Evolutionary conservation across 2,888 invertebrate genomes (phyloP).

Genomic region (Scaptomyza parva): DNA sequence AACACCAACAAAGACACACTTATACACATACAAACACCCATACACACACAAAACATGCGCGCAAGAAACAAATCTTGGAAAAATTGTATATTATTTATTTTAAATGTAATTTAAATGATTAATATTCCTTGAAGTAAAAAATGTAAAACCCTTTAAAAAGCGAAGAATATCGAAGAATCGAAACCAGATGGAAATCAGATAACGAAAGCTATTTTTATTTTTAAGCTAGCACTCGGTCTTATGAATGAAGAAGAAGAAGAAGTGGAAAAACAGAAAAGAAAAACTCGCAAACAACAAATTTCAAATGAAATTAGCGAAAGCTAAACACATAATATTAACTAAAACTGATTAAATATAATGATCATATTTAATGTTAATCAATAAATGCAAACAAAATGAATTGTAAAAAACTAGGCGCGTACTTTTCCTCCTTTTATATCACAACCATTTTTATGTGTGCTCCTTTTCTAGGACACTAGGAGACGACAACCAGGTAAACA

Average conservation of each 20-base stretch:
- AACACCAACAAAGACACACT: conserved; percentile 1
- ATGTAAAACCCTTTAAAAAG: conserved; percentile 50
- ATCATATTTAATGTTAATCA: conserved; percentile 62
- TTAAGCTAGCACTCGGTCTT: conserved; percentile 66
- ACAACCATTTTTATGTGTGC: background rate
- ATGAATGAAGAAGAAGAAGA: conserved; percentile 60
- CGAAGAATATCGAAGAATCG: conserved; percentile 32
- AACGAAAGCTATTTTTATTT: conserved; percentile 44
- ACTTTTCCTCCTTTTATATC: conserved; percentile 38
- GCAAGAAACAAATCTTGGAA: conserved; percentile 26
- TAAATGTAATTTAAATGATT: conserved; percentile 65
- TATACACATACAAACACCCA: background rate
- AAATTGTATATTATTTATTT: conserved; percentile 72
- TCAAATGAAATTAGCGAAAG: conserved; percentile 62
- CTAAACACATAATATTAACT: conserved; percentile 29
- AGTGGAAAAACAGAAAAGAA: conserved; percentile 42
- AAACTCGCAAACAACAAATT: conserved; percentile 18
- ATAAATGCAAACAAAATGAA: conserved; percentile 63
- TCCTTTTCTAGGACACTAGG: conserved; percentile 3
- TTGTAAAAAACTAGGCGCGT: conserved; percentile 59
- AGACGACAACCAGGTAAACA: conserved; percentile 4
- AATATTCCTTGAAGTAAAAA: conserved; percentile 62
- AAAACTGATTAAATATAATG: conserved; percentile 41
- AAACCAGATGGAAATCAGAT: conserved; percentile 17
- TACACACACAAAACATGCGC: conserved; percentile 5